These are phyloP conservation scores for Platycercus adscitus DNA, from an alignment of 2,113 vertebrate species.

Conservation along the genomic window DNA sequence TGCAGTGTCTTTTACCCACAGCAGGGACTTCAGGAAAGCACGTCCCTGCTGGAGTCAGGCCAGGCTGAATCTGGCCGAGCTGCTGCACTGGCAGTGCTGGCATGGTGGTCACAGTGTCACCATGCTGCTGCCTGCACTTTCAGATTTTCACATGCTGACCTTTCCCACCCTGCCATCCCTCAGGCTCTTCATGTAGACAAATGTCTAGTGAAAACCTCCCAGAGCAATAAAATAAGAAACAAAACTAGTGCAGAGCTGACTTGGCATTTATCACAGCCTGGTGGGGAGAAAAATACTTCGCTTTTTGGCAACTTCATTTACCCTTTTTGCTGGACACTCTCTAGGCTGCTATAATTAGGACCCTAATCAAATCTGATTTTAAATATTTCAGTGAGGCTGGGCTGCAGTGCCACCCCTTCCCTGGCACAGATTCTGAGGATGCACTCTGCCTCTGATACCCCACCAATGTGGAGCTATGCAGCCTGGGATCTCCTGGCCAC, in stretches of 20 bases:
- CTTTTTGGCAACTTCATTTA: neutral
- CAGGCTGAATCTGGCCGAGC: neutral
- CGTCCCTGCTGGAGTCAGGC: neutral
- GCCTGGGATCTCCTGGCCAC: neutral
- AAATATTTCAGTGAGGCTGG: neutral
- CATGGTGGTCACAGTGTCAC: neutral
- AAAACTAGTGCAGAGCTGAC: neutral
- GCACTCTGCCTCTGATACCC: neutral
- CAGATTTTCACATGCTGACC: neutral
- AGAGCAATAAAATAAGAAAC: neutral
- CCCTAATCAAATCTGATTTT: neutral
- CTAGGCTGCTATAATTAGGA: neutral
- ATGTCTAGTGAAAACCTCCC: neutral
- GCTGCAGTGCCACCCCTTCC: neutral
- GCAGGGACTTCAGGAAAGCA: neutral
- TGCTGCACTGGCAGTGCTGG: neutral
- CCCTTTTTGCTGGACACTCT: neutral
- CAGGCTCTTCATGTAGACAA: neutral
- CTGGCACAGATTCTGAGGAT: neutral
- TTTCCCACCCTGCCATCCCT: neutral
- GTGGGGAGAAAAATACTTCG: neutral
- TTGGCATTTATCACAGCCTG: neutral
- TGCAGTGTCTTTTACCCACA: neutral
- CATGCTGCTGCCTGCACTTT: neutral
- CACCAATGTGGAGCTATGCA: rapidly evolving